These are phyloP conservation scores for Lagocephalus sceleratus DNA, from an alignment of 2,797 vertebrate genomes.

Conservation along the genomic window DNA sequence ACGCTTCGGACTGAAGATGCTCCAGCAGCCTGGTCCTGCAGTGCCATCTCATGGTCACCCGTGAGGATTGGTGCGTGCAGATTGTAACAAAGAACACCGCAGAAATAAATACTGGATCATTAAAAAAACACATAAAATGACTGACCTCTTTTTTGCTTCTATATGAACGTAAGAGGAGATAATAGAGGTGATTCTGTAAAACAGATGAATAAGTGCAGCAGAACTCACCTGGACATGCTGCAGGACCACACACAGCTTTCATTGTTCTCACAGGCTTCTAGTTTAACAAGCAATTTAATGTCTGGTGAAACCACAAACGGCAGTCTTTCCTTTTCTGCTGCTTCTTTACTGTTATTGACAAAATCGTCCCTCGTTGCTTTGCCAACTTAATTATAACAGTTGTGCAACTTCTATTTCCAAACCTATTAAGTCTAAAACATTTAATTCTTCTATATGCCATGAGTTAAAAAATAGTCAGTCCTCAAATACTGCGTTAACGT, in stretches of 20 bases:
- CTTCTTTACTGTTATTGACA: neutral
- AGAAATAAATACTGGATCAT: too few species aligned
- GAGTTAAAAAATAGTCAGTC: neutral
- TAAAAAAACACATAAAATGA: too few species aligned
- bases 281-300: neutral
- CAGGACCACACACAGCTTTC: conserved; percentile 41
- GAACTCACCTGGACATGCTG: conserved; percentile 34
- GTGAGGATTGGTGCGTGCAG: neutral
- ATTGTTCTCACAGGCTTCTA: conserved; percentile 16
- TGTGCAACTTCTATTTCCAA: neutral
- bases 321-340: conserved; percentile 7
- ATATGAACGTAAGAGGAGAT: too few species aligned
- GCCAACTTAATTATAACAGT: too few species aligned
- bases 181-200: too few species aligned
- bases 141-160: too few species aligned
- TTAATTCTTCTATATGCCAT: neutral
- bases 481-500: neutral
- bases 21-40: conserved; percentile 42
- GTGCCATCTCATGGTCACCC: conserved; percentile 67
- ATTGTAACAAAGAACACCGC: neutral
- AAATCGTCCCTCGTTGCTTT: neutral
- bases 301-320: conserved; percentile 1
- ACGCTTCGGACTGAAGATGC: neutral
- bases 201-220: conserved; percentile 8
- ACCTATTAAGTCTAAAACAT: neutral